These are phyloP conservation scores for Aporophyla nigra DNA, from an alignment of 2,888 invertebrate species.

Conservation along the genomic window DNA sequence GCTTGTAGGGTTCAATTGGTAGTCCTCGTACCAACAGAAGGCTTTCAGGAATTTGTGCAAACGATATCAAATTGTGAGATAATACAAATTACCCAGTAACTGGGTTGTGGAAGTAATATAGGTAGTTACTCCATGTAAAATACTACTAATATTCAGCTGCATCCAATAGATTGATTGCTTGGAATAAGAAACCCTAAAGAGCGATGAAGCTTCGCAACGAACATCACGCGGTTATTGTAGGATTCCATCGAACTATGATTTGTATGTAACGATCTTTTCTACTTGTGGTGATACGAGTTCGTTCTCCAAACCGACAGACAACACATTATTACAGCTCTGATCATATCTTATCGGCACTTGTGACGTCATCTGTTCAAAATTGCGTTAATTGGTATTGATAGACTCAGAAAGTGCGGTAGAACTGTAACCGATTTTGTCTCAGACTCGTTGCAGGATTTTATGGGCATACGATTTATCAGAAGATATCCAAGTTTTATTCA, in stretches of 20 bases:
- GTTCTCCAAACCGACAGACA: background rate
- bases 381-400: background rate
- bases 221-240: background rate
- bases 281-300: background rate
- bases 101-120: no score
- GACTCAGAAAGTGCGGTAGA: background rate
- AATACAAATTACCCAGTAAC: background rate
- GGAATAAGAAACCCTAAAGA: background rate
- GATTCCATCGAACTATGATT: background rate
- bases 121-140: no score
- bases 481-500: no score
- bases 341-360: background rate
- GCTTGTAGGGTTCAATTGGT: background rate
- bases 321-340: background rate
- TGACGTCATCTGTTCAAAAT: background rate
- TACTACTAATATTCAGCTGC: no score
- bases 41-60: background rate
- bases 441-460: background rate
- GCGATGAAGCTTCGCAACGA: background rate
- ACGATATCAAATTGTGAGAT: background rate
- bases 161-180: no score
- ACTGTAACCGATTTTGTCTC: background rate
- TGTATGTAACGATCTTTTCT: background rate
- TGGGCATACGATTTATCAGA: background rate
- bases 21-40: background rate